Base-by-base conservation (phyloP, 1,140 invertebrate species). In the Ceratosolen solmsi region DNA sequence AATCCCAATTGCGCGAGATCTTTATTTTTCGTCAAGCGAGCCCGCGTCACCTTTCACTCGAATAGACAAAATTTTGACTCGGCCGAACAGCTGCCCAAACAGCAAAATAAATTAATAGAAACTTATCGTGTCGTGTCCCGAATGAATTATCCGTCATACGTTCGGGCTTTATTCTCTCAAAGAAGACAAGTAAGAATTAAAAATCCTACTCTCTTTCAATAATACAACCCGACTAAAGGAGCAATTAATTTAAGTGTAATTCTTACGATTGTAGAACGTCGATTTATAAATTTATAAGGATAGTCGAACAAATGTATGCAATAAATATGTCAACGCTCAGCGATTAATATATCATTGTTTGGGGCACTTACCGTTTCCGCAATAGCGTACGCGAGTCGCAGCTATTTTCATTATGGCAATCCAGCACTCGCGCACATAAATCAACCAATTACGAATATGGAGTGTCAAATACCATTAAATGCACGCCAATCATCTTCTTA, bases 101-200 rank as follows among this genome's bases (percentile, higher is more conserved):
- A 15, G 27, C 15, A 33, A 63, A 63, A 63, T 63, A 63, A 63
- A 63, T 63, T 63, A 63, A 63, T 63, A 63, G 27, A 13, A 25
- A 63, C 13, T 63, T 36, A 63, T 63, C 15, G 11, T 15, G 2
- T 20, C 13, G 15, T 63, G 60, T 20, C 30, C 25, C 30, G 13
- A 33, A 63, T 33, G 30, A 63, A 33, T 63, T 63, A 63, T 36
- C 33, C 13, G 15, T 33, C 13, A 36, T 33, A 3, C 17, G 13
- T 33, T 2, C 33, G 33, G 2, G 17, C 30, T 63, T n/a, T n/a
- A n/a, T n/a, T n/a, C n/a, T n/a, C n/a, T n/a, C n/a, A n/a, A n/a
- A n/a, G n/a, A n/a, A n/a, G n/a, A n/a, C n/a, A n/a, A n/a, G n/a
- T n/a, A n/a, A n/a, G n/a, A n/a, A n/a, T n/a, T n/a, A n/a, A n/a